Evolutionary conservation across 64 coral and sea anemone species (phyloP), one percentile per base, ranked within the genome.

Genomic region (Pocillopora verrucosa): DNA sequence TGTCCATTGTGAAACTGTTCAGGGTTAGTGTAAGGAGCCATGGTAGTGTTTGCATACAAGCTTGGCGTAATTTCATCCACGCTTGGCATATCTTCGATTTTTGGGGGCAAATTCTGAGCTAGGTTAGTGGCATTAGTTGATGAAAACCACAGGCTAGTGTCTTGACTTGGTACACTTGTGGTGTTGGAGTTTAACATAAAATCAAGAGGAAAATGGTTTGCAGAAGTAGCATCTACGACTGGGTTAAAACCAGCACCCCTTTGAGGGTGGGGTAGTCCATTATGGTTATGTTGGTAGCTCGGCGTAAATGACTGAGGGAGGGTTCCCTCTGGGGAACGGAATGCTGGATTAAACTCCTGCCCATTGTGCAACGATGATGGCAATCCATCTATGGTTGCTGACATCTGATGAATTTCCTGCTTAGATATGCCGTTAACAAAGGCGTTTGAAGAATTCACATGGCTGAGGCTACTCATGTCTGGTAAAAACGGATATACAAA

Each of bases 31-130:
- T 72, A 72, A 20, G 65, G 64, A 65, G 41, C 37, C 20, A 57
- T 56, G 41, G 41, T 51, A 16, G 62, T 36, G 26, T 85, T 65
- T 37, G 13, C 65, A 72, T 56, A 72, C 64, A 85, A 56, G 64
- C 61, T 85, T 26, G 82, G 82, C 24, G 64, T 85, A 7, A 85
- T 37, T 13, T 85, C 82, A 85, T 85, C 82, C 10, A 85, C 82
- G 11, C 38, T 85, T 70, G 72, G 56, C 20, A 72, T 37, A 3
- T 85, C 82, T 14, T 58, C 65, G 34, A 72, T 65, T 65, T 22
- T 63, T 56, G 82, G 65, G 10, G 69, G 38, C 20, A 65, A 0
- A 65, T 72, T 57, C 16, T 56, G 82, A 72, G n/a, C 72, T 4
- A 65, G 35, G 4, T 68, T 63, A 56, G 36, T 22, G 7, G 64